Evolutionary conservation across 2,797 vertebrate genomes (phyloP), one percentile per base, ranked within the genome.

Genomic region (Meriones psammophilus): DNA sequence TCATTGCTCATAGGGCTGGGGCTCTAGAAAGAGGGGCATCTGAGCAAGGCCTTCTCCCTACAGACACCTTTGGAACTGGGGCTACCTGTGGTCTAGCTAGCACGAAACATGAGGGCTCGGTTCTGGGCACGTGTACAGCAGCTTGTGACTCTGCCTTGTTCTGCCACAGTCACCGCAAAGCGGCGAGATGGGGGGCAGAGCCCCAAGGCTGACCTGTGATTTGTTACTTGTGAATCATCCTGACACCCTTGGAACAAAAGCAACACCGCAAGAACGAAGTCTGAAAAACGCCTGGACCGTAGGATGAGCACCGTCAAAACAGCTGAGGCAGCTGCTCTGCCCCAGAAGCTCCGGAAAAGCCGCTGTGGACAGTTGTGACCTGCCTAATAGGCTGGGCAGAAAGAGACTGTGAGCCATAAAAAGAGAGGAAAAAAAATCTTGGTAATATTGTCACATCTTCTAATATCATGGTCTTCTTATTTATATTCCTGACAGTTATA

Each of bases 1-100:
- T 98, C 98, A 99, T 98, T 98, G 98, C 98, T 98, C 98, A 98
- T 98, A 97, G 97, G 98, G 98, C 97, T 96, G 79, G 68, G 86
- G 88, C 90, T 94, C 74, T 62, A 60, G 93, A 79, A 95, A 83
- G 91, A 50, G 73, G 91, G 78, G 80, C 78, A 96, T 98, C 26
- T 91, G 97, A 94, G 94, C 94, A 89, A 96, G 91, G 36, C 88
- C 50, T 71, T 64, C 66, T n/a, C 17, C 24, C 89, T 86, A 60
- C 69, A 81, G 88, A 95, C 5, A 50, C 58, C 42, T 69, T 36
- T 62, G 69, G 94, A 81, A 90, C 80, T 56, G 28, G 33, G 33
- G 73, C 74, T 91, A 85, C 85, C 68, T 87, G 89, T 30, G 71
- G 46, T 69, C 42, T 0, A 5, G 39, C 80, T 8, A 46, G 71